Percentiles rank a stretch among this genome's conserved stretches.
Evolutionary conservation across 1,140 invertebrate species (phyloP).

Genomic region (Monomorium pharaonis): DNA sequence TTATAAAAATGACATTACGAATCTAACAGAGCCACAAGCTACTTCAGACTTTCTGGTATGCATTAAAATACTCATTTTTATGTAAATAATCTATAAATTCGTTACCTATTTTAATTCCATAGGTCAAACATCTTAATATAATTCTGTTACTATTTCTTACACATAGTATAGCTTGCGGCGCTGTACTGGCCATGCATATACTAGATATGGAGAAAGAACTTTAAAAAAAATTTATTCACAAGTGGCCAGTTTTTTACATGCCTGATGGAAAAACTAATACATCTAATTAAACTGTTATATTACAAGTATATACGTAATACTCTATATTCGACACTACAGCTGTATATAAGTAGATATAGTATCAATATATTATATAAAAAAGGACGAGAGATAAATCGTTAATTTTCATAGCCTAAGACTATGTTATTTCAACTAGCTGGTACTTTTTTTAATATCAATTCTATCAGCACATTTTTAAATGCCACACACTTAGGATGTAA

Average conservation of each 20-base stretch:
- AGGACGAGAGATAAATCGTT: background rate
- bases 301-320: constrained; percentile 32
- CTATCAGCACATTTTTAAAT: constrained; percentile 25
- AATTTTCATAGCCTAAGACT: constrained; percentile 23
- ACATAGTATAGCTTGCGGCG: constrained; percentile 67
- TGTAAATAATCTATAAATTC: constrained; percentile 15
- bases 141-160: background rate
- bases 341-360: background rate
- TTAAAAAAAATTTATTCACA: constrained; percentile 35
- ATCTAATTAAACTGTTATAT: constrained; percentile 18
- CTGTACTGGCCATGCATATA: constrained; percentile 65
- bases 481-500: constrained; percentile 55
- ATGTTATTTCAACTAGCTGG: constrained; percentile 37
- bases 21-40: constrained; percentile 69
- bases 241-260: constrained; percentile 50
- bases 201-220: constrained; percentile 52
- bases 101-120: background rate
- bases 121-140: background rate
- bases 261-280: constrained; percentile 2
- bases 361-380: constrained; percentile 3
- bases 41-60: constrained; percentile 25
- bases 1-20: constrained; percentile 53
- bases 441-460: constrained; percentile 1
- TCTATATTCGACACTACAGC: constrained; percentile 41
- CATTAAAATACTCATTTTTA: constrained; percentile 13